These are phyloP conservation scores for Drosophila kurseongensis DNA, from an alignment of 1,140 invertebrate species.

Conservation along the genomic window DNA sequence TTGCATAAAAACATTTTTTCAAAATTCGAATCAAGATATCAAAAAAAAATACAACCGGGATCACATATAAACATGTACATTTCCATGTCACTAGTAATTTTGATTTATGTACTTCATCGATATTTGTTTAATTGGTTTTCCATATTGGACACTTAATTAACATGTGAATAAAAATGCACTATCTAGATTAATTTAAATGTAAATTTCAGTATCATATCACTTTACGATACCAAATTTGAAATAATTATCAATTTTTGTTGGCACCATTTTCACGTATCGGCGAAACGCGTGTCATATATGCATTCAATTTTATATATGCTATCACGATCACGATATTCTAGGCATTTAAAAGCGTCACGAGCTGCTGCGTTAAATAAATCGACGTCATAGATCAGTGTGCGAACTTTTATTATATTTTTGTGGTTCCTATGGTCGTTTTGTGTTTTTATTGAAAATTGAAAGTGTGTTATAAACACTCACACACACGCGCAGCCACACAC, in stretches of 20 bases:
- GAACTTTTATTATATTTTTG: constrained; percentile 46
- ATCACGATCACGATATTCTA: constrained; percentile 61
- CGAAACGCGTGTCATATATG: constrained; percentile 12
- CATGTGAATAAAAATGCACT: constrained; percentile 1
- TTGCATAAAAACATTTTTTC: no score
- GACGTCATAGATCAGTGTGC: constrained; percentile 79
- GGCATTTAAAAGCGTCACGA: constrained; percentile 68
- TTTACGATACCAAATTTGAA: constrained; percentile 3
- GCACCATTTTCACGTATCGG: constrained; percentile 32
- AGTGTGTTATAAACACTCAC: constrained; percentile 69
- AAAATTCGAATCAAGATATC: no score
- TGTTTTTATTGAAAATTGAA: constrained; percentile 80
- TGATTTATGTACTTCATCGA: background rate
- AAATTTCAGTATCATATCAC: constrained; percentile 23
- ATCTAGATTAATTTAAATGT: background rate
- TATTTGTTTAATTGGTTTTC: background rate
- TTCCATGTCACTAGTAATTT: background rate
- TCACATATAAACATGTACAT: no score
- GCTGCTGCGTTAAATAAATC: constrained; percentile 63
- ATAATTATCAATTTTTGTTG: constrained; percentile 21
- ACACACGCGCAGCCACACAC: constrained; percentile 20
- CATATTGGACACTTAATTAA: constrained; percentile 4
- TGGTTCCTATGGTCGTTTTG: constrained; percentile 24
- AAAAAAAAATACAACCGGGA: no score
- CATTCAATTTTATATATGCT: constrained; percentile 47